Evolutionary conservation across 1,140 invertebrate species (phyloP).

Genomic region (Gryllus bimaculatus): DNA sequence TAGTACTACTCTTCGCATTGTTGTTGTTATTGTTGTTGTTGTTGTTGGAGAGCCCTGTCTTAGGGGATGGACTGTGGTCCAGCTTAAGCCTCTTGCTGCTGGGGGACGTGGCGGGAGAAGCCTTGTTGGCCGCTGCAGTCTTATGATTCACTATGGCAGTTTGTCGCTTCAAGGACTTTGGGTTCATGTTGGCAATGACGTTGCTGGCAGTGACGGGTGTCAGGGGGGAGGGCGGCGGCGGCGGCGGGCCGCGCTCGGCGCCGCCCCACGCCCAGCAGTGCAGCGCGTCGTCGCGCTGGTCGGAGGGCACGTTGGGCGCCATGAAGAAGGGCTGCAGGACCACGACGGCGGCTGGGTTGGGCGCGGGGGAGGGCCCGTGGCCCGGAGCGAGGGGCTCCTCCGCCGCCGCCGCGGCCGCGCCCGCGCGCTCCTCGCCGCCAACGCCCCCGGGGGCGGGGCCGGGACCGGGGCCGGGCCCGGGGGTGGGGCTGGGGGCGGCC

Average conservation of each 20-base stretch:
- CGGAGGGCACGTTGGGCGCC: constrained; percentile 11
- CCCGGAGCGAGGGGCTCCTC: neutral
- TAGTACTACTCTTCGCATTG: constrained; percentile 6
- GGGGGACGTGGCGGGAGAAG: constrained; percentile 28
- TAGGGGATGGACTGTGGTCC: constrained; percentile 34
- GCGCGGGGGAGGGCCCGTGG: neutral
- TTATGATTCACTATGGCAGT: constrained; percentile 19
- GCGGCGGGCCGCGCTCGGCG: neutral
- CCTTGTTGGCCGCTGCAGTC: constrained; percentile 7
- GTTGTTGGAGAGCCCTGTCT: constrained; percentile 31
- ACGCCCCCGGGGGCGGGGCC: neutral
- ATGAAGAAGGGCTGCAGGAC: neutral
- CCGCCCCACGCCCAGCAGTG: neutral
- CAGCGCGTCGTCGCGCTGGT: constrained; percentile 12
- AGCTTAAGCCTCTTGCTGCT: constrained; percentile 36
- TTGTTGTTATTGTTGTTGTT: constrained; percentile 24
- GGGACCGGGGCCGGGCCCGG: neutral
- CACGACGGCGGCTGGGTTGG: constrained; percentile 5
- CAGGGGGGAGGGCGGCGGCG: constrained; percentile 19
- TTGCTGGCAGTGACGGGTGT: constrained; percentile 19
- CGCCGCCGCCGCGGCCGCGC: neutral
- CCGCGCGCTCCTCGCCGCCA: neutral
- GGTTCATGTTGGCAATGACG: constrained; percentile 17
- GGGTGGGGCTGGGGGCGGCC: neutral
- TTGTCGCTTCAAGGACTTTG: constrained; percentile 16